These are phyloP conservation scores for Sycophila sp. DNA, from an alignment of 1,140 invertebrate genomes.

Conservation along the genomic window DNA sequence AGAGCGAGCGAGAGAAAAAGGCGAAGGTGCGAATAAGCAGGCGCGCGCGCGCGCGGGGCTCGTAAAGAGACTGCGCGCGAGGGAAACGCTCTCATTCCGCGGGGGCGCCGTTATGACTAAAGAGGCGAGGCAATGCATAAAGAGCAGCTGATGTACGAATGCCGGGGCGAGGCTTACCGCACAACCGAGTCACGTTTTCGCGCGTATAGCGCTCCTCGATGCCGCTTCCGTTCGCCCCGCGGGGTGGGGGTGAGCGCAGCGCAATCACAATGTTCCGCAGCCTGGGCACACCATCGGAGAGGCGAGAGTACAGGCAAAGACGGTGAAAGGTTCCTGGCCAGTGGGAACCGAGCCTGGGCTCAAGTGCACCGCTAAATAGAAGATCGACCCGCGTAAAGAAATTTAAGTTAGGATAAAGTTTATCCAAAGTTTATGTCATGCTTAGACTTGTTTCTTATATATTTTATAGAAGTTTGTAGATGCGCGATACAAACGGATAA, in stretches of 20 bases:
- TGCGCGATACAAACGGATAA: too few relatives aligned
- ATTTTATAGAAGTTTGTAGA: too few relatives aligned
- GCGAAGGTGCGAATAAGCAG: constrained; percentile 16
- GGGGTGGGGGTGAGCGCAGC: not conserved
- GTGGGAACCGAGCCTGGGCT: too few relatives aligned
- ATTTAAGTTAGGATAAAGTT: too few relatives aligned
- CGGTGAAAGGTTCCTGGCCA: too few relatives aligned
- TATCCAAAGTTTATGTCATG: too few relatives aligned
- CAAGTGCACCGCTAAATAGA: too few relatives aligned
- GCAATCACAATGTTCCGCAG: constrained; percentile 6
- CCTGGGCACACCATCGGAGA: too few relatives aligned
- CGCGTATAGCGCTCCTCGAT: not conserved
- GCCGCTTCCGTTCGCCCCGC: not conserved
- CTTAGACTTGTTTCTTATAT: too few relatives aligned
- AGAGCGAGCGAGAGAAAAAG: not conserved
- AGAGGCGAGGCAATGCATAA: constrained; percentile 28
- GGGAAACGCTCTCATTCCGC: constrained; percentile 19
- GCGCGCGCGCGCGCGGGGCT: too few relatives aligned
- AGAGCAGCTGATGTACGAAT: constrained; percentile 28
- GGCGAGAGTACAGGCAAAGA: too few relatives aligned
- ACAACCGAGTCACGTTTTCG: constrained; percentile 29
- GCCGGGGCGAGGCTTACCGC: constrained; percentile 19
- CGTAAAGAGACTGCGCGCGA: constrained; percentile 24
- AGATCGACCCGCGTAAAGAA: too few relatives aligned
- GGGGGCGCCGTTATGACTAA: constrained; percentile 20